phyloP scores from a whole-genome alignment of 2,888 invertebrate species.

The Pemphredon lugubris region DNA sequence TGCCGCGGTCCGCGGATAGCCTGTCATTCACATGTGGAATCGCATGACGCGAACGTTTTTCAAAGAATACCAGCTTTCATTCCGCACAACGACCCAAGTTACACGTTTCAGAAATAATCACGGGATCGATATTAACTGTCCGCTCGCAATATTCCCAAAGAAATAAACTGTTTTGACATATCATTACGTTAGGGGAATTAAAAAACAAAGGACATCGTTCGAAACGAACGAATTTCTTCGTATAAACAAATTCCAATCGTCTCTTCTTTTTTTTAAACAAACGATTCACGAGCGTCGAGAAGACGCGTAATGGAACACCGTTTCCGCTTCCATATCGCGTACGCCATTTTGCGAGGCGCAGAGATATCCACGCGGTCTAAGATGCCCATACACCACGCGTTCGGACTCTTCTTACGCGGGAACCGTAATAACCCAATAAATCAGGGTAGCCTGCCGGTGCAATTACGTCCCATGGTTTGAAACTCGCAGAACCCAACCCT shows the following conservation, averaged over 20 bases:
- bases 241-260: too few species aligned
- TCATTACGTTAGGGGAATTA: too few species aligned
- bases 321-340: slow-evolving; percentile 18
- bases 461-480: slow-evolving; percentile 75
- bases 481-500: slow-evolving; percentile 74
- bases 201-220: too few species aligned
- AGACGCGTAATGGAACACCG: too few species aligned
- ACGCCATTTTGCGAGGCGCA: slow-evolving; percentile 33
- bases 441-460: slow-evolving; percentile 77
- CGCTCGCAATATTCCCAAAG: neutral
- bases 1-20: slow-evolving; percentile 29
- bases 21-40: slow-evolving; percentile 38
- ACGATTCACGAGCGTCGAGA: too few species aligned
- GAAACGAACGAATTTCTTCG: too few species aligned
- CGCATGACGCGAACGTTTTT: slow-evolving; percentile 38
- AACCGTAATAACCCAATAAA: slow-evolving; percentile 80
- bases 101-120: slow-evolving; percentile 25
- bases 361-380: slow-evolving; percentile 31
- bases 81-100: neutral
- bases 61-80: slow-evolving; percentile 28
- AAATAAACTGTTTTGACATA: neutral
- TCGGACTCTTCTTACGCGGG: slow-evolving; percentile 68
- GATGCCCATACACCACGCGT: slow-evolving; percentile 69
- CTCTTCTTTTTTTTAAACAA: too few species aligned
- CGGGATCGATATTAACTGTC: slow-evolving; percentile 9